Conservation (phyloP, 2,113 vertebrate species). For the Numenius arquata region DNA sequence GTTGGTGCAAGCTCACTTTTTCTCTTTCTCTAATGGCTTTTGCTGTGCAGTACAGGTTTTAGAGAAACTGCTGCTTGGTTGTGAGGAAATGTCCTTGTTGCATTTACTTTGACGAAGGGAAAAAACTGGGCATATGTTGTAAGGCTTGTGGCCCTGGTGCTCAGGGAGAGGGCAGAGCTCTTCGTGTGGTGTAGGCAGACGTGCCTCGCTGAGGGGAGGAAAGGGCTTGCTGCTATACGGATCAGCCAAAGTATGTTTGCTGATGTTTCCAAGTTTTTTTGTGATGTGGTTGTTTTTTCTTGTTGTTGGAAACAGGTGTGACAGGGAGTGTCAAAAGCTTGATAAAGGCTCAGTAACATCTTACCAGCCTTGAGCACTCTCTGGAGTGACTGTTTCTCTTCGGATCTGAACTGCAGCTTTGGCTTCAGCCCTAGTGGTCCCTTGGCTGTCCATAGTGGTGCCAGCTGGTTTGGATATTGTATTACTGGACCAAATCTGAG, state of each 20-base stretch:
- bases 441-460: not conserved
- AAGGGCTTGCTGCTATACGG: not conserved
- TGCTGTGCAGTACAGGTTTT: not conserved
- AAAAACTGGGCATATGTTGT: not conserved
- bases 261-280: not conserved
- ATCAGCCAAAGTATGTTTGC: not conserved
- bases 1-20: not conserved
- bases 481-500: not conserved
- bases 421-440: not conserved
- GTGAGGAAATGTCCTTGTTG: not conserved
- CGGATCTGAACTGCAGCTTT: not conserved
- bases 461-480: not conserved
- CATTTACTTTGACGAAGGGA: not conserved
- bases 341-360: not conserved
- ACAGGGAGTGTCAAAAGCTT: not conserved
- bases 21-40: not conserved
- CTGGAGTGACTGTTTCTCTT: not conserved
- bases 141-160: not conserved
- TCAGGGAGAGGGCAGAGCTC: not conserved
- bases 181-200: not conserved
- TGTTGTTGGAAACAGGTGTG: not conserved
- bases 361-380: not conserved
- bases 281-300: not conserved
- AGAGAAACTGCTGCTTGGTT: not conserved
- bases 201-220: not conserved